Conservation (phyloP, 2,113 vertebrate species). For the Pristiophorus japonicus region DNA sequence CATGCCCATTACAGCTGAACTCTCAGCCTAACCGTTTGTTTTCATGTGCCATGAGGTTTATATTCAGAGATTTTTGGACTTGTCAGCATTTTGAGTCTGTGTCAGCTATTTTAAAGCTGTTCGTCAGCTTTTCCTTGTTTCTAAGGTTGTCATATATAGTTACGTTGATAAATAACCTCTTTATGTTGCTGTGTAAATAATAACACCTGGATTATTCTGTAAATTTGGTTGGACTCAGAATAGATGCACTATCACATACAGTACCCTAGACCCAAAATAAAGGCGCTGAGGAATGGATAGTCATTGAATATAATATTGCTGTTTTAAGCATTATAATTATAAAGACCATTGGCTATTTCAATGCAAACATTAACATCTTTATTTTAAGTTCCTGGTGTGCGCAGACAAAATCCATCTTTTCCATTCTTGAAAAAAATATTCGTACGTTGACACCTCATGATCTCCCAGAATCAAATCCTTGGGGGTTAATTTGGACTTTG, state of each 20-base stretch:
- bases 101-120: not conserved
- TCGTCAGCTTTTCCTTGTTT: not conserved
- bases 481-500: not conserved
- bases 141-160: not conserved
- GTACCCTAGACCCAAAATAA: too few relatives aligned
- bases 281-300: not conserved
- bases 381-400: not conserved
- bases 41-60: not conserved
- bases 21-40: too few relatives aligned
- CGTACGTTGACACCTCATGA: not conserved
- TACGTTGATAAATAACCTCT: not conserved
- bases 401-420: too few relatives aligned
- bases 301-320: too few relatives aligned
- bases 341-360: not conserved
- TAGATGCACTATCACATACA: not conserved
- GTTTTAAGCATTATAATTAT: too few relatives aligned
- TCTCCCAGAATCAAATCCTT: not conserved
- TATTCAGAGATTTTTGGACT: not conserved
- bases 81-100: too few relatives aligned
- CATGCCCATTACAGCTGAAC: too few relatives aligned
- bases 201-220: not conserved
- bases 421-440: not conserved
- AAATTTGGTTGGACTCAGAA: not conserved
- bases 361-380: not conserved
- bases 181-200: not conserved